Conservation (phyloP, 92 coral and sea anemone species). For the Parazoanthus darwini region DNA sequence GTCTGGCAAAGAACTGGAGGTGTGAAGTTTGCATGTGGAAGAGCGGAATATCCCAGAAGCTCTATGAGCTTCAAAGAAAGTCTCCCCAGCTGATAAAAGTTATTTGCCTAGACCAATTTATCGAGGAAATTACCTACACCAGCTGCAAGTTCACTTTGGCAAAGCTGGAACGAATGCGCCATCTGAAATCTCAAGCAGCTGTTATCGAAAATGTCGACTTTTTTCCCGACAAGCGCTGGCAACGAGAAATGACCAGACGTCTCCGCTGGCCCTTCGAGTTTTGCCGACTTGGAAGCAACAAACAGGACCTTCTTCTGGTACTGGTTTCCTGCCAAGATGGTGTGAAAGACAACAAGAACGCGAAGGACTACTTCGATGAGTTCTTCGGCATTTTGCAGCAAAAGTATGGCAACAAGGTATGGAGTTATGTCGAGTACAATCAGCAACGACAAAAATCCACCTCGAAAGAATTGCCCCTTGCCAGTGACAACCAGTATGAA, state of each 20-base stretch:
- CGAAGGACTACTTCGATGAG: constrained; percentile 27
- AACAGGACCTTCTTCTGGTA: constrained; percentile 23
- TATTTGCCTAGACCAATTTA: background rate
- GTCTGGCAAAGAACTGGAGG: constrained; percentile 11
- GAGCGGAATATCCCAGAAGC: background rate
- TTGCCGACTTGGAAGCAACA: background rate
- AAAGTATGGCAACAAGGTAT: background rate
- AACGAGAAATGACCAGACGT: background rate
- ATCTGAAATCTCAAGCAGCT: constrained; percentile 34
- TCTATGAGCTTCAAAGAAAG: background rate
- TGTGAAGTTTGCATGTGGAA: constrained; percentile 39
- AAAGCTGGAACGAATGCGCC: background rate
- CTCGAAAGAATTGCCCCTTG: background rate
- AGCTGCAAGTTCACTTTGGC: background rate
- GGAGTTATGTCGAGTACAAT: background rate
- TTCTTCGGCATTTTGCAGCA: background rate
- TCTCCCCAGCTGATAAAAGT: background rate
- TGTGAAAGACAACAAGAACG: background rate
- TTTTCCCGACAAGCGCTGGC: constrained; percentile 1
- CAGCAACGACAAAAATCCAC: background rate
- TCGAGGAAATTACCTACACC: background rate
- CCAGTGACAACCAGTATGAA: background rate
- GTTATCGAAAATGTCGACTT: background rate
- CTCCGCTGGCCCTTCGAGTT: constrained; percentile 29
- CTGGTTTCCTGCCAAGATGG: constrained; percentile 4